phyloP scores from a whole-genome alignment of 1,140 invertebrate genomes.

The Drosophila burlai region DNA sequence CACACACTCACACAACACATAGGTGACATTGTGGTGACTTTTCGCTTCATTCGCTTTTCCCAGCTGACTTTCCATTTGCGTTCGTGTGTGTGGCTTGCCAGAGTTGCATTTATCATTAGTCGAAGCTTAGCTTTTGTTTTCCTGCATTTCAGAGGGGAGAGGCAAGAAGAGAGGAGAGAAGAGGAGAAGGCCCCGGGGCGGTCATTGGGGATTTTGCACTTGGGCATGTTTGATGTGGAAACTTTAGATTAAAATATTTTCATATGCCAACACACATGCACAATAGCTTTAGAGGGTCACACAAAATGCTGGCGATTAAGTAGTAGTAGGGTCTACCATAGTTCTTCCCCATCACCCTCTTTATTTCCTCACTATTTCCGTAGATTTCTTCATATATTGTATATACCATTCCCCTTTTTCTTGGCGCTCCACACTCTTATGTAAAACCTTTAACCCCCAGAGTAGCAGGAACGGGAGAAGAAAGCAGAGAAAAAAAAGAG shows the following conservation, averaged over 20 bases:
- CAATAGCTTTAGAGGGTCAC: conserved; percentile 26
- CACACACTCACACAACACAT: background rate
- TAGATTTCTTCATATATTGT: background rate
- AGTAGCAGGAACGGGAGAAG: background rate
- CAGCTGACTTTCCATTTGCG: conserved; percentile 11
- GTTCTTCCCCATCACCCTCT: background rate
- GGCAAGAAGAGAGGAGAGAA: background rate
- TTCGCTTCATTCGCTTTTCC: conserved; percentile 52
- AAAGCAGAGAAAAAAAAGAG: background rate
- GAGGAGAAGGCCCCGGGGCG: conserved; percentile 1
- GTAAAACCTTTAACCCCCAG: conserved; percentile 9
- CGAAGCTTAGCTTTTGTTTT: conserved; percentile 71
- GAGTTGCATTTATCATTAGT: conserved; percentile 78
- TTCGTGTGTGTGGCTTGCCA: conserved; percentile 24
- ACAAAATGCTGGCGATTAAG: conserved; percentile 15
- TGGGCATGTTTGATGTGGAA: conserved; percentile 78
- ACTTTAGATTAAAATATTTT: conserved; percentile 84
- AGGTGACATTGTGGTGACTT: conserved; percentile 46
- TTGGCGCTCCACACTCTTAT: conserved; percentile 1
- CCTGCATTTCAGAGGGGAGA: conserved; percentile 30
- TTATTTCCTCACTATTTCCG: background rate
- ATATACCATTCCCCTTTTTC: background rate
- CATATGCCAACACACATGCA: conserved; percentile 48
- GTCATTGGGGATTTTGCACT: conserved; percentile 67
- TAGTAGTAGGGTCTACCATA: too few species aligned